These are phyloP conservation scores for Alosa alosa DNA, from an alignment of 2,113 vertebrate genomes.

Conservation along the genomic window DNA sequence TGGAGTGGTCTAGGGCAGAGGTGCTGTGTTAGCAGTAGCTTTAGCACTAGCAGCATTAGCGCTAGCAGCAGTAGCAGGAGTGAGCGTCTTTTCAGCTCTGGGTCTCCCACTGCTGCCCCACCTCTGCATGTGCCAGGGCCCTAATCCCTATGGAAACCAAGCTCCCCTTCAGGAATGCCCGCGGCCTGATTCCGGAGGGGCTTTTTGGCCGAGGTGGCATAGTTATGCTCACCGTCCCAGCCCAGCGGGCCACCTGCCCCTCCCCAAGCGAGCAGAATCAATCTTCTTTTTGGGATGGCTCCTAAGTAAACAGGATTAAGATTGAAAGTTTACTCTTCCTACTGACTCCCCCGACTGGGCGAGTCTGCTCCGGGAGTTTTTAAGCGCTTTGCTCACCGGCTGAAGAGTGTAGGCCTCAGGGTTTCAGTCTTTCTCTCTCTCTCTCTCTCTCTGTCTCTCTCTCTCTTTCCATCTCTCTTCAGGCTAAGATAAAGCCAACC, in stretches of 20 bases:
- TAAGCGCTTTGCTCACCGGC: conserved; percentile 29
- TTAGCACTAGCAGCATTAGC: background rate
- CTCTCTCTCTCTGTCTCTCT: background rate
- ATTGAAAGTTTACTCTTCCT: conserved; percentile 38
- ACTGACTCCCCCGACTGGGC: conserved; percentile 30
- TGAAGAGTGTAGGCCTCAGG: conserved; percentile 11
- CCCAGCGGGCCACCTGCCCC: background rate
- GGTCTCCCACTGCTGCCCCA: conserved; percentile 42
- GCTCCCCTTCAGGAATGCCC: conserved; percentile 71
- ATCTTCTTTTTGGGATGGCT: conserved; percentile 33
- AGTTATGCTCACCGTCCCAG: background rate
- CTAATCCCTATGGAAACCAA: conserved; percentile 63
- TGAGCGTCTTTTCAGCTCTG: conserved; percentile 36
- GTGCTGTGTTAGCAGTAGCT: background rate
- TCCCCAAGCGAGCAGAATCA: conserved; percentile 20
- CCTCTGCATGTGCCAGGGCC: conserved; percentile 51
- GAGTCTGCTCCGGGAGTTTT: background rate
- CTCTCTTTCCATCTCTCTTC: background rate
- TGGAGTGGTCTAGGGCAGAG: background rate
- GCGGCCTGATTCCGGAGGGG: conserved; percentile 64
- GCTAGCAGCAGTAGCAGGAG: background rate
- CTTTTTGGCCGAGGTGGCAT: conserved; percentile 64
- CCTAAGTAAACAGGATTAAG: conserved; percentile 46
- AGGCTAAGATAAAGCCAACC: conserved; percentile 19
- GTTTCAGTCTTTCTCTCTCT: background rate